A percentile compares a stretch with the other conserved stretches of the same genome.
phyloP scores from a whole-genome alignment of 2,888 invertebrate genomes.

The Venustoraphidia nigricollis region DNA sequence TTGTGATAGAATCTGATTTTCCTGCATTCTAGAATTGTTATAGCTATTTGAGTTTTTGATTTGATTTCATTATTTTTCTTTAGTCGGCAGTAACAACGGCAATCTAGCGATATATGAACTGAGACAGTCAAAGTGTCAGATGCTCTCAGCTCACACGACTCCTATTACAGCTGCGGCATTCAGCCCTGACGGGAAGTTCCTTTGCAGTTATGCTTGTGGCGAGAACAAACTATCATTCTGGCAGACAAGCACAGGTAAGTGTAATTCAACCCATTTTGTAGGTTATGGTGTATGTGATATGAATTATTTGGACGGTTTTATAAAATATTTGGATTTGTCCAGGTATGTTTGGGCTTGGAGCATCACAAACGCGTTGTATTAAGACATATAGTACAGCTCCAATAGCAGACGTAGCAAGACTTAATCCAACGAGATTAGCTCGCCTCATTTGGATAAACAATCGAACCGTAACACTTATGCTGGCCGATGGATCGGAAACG shows the following conservation, averaged over 20 bases:
- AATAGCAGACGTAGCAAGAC: conserved; percentile 70
- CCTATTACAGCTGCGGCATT: conserved; percentile 88
- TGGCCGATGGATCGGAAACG: conserved; percentile 91
- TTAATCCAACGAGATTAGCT: conserved; percentile 81
- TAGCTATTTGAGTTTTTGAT: too few species aligned
- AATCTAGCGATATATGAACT: conserved; percentile 90
- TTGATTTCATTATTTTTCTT: neutral
- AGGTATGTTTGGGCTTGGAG: conserved; percentile 94
- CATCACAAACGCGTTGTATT: conserved; percentile 90
- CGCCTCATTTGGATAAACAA: conserved; percentile 92
- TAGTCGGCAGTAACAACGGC: conserved; percentile 86
- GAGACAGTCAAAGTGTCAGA: conserved; percentile 86
- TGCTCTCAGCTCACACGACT: conserved; percentile 78
- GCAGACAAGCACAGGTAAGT: conserved; percentile 80
- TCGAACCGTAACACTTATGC: conserved; percentile 81
- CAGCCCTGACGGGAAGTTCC: conserved; percentile 92
- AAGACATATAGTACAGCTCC: conserved; percentile 91
- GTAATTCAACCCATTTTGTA: neutral
- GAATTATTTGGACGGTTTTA: too few species aligned
- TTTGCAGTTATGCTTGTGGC: conserved; percentile 87
- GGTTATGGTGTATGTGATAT: too few species aligned
- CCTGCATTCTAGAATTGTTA: too few species aligned
- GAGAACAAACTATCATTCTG: conserved; percentile 95
- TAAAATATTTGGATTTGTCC: too few species aligned
- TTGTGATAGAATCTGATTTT: too few species aligned